Conservation (phyloP, 2,113 vertebrate species). For the Toxotes chatareus region DNA sequence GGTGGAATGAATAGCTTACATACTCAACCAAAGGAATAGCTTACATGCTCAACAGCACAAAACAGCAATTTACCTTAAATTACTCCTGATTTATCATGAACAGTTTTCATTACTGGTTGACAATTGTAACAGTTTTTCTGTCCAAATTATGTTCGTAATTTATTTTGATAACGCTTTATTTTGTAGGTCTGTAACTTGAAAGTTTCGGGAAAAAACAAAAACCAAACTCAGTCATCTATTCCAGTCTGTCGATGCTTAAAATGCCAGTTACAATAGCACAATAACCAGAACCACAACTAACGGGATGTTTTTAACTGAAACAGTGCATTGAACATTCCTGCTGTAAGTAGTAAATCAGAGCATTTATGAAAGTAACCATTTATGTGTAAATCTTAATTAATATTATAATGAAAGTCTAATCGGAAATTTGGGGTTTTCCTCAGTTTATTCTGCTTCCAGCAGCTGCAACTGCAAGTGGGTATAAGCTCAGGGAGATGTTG, state of each 20-base stretch:
- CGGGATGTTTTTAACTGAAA: not conserved
- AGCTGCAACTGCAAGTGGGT: not conserved
- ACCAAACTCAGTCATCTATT: no score
- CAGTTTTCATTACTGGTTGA: not conserved
- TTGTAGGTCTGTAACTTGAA: no score
- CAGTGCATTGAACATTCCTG: not conserved
- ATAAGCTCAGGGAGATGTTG: not conserved
- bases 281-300: not conserved
- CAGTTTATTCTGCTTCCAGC: not conserved
- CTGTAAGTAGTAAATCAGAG: not conserved
- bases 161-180: no score
- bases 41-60: no score
- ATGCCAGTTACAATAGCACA: not conserved
- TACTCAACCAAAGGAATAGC: no score
- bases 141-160: no score
- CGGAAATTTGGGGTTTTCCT: not conserved
- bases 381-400: not conserved
- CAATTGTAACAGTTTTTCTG: not conserved
- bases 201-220: no score
- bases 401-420: not conserved
- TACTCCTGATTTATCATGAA: not conserved
- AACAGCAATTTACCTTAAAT: no score
- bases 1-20: not conserved
- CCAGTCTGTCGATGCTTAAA: not conserved
- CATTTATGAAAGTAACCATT: not conserved